phyloP scores from a whole-genome alignment of 2,888 invertebrate genomes.

The Unio delphinus region DNA sequence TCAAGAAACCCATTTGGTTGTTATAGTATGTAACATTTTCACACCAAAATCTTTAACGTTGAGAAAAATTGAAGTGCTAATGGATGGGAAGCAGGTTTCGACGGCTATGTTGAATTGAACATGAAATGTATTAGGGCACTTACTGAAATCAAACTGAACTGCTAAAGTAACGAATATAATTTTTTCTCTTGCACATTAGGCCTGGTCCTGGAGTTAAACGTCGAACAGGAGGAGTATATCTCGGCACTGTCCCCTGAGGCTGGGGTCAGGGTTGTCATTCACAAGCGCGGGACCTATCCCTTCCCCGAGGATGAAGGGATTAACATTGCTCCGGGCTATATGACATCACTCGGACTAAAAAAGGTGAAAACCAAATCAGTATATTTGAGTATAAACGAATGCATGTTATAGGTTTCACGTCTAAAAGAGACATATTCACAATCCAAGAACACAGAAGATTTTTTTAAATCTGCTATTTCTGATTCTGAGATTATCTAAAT shows the following conservation, averaged over 20 bases:
- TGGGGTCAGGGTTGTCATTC: slow-evolving; percentile 69
- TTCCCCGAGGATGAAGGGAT: slow-evolving; percentile 68
- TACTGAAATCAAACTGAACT: neutral
- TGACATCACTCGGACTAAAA: slow-evolving; percentile 61
- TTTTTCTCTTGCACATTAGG: slow-evolving; percentile 33
- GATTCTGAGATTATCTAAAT: too few relatives aligned
- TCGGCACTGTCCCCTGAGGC: slow-evolving; percentile 67
- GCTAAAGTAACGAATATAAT: neutral
- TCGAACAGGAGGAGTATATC: slow-evolving; percentile 63
- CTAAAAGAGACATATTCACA: too few relatives aligned
- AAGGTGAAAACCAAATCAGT: slow-evolving; percentile 39
- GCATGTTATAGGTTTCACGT: too few relatives aligned
- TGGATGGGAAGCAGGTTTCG: too few relatives aligned
- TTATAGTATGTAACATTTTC: too few relatives aligned
- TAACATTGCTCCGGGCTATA: slow-evolving; percentile 56
- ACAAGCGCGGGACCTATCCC: slow-evolving; percentile 61
- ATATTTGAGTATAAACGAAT: too few relatives aligned
- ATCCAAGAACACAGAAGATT: too few relatives aligned
- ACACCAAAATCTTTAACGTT: too few relatives aligned
- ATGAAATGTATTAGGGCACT: neutral
- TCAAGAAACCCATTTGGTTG: too few relatives aligned
- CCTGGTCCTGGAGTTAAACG: slow-evolving; percentile 58
- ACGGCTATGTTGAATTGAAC: neutral
- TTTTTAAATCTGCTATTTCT: too few relatives aligned
- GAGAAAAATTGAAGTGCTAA: too few relatives aligned